Conservation (phyloP, 2,797 vertebrate genomes). For the Argyrosomus regius region DNA sequence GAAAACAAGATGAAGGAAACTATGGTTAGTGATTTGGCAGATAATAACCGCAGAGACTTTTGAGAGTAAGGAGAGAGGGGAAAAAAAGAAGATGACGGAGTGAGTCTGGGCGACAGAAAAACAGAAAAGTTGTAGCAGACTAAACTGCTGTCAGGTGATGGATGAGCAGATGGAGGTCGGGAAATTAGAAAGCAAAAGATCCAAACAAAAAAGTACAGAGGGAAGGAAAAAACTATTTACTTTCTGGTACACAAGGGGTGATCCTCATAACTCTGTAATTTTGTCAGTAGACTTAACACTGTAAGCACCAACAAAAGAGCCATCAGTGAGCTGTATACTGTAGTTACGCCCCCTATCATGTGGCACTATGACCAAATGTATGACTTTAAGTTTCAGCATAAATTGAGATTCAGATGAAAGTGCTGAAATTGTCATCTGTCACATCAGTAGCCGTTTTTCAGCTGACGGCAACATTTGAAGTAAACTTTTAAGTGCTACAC, state of each 20-base stretch:
- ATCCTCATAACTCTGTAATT: conserved; percentile 45
- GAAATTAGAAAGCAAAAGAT: conserved; percentile 62
- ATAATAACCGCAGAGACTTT: conserved; percentile 51
- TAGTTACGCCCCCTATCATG: conserved; percentile 7
- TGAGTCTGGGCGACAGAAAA: conserved; percentile 18
- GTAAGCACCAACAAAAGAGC: conserved; percentile 23
- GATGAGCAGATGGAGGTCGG: conserved; percentile 55
- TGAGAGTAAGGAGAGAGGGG: conserved; percentile 12
- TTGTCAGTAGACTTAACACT: conserved; percentile 35
- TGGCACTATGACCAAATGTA: neutral
- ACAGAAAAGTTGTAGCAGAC: conserved; percentile 39
- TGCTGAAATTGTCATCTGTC: conserved; percentile 23
- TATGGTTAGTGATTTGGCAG: conserved; percentile 55
- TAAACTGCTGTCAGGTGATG: conserved; percentile 58
- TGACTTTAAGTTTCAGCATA: conserved; percentile 13
- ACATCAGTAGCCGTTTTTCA: conserved; percentile 16
- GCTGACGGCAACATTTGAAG: conserved; percentile 10
- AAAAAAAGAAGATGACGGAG: conserved; percentile 22
- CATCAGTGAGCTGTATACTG: conserved; percentile 20
- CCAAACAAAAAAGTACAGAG: conserved; percentile 20
- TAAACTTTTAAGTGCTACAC: conserved; percentile 10
- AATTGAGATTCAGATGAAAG: conserved; percentile 28
- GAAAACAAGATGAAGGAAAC: conserved; percentile 56
- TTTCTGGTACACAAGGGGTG: conserved; percentile 32
- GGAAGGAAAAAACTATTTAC: conserved; percentile 24